phyloP scores from a whole-genome alignment of 2,113 vertebrate genomes.

The Malurus elegans region DNA sequence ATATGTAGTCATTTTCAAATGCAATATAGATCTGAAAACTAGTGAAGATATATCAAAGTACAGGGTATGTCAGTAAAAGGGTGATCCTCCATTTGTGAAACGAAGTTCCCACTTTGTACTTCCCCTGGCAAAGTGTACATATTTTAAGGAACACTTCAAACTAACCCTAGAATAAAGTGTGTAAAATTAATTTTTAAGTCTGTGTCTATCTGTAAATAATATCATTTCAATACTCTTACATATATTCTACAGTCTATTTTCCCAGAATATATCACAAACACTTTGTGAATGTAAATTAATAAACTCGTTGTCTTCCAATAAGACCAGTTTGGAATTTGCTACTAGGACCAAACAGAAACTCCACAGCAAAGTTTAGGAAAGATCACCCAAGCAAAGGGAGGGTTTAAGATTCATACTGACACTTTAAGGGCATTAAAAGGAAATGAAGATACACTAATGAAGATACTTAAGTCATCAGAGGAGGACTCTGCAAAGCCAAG shows the following conservation, averaged over 20 bases:
- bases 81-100: not conserved
- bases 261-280: not conserved
- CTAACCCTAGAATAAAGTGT: not conserved
- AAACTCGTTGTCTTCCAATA: not conserved
- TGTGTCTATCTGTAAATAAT: not conserved
- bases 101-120: accelerated
- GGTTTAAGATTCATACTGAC: not conserved
- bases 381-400: not conserved
- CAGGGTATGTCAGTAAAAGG: not conserved
- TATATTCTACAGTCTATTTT: not conserved
- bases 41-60: not conserved
- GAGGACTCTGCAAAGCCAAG: not conserved
- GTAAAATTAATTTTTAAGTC: not conserved
- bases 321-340: not conserved
- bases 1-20: not conserved
- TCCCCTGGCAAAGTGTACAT: not conserved
- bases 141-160: not conserved
- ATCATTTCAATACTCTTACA: not conserved
- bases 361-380: not conserved
- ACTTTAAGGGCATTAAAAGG: not conserved
- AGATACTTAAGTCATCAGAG: not conserved
- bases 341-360: not conserved
- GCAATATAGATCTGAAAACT: not conserved
- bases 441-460: not conserved
- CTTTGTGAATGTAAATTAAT: not conserved